Conservation (phyloP, 2,888 invertebrate species). For the Gnatocerus cornutus region DNA sequence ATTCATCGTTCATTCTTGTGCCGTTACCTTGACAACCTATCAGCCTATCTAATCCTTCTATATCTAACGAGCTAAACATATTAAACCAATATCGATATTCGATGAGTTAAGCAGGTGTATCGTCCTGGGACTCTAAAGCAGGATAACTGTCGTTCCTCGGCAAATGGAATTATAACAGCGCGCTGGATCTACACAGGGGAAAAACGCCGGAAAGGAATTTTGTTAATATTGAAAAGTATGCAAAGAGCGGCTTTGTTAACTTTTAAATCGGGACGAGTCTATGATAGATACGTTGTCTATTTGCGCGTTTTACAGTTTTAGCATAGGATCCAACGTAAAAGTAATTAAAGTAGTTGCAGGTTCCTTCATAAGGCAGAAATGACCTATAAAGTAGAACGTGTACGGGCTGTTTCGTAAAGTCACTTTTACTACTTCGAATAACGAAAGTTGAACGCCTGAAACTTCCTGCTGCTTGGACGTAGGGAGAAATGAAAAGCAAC, state of each 20-base stretch:
- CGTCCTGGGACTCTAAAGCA: slow-evolving; percentile 41
- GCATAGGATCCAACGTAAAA: too few relatives aligned
- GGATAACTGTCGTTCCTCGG: slow-evolving; percentile 36
- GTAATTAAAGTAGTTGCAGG: not conserved
- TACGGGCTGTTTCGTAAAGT: slow-evolving; percentile 9
- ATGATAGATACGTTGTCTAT: not conserved
- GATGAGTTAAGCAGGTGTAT: slow-evolving; percentile 46
- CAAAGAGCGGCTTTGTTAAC: slow-evolving; percentile 2
- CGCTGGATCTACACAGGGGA: not conserved
- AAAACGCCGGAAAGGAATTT: slow-evolving; percentile 15
- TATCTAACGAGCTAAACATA: slow-evolving; percentile 56
- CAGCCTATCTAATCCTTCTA: slow-evolving; percentile 55
- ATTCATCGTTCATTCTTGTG: slow-evolving; percentile 56
- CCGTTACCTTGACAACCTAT: slow-evolving; percentile 61
- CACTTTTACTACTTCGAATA: slow-evolving; percentile 7
- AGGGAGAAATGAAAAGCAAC: slow-evolving; percentile 8
- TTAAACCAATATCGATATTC: slow-evolving; percentile 55
- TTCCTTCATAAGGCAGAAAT: slow-evolving; percentile 9
- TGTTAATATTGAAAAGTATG: slow-evolving; percentile 12
- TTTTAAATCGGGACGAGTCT: not conserved
- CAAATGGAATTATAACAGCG: slow-evolving; percentile 33
- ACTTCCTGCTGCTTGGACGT: slow-evolving; percentile 9
- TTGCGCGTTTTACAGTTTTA: not conserved
- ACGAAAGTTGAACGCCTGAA: not conserved
- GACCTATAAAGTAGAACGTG: slow-evolving; percentile 2